Evolutionary conservation across 2,888 invertebrate species (phyloP).

Genomic region (Phanerotoma sp.): DNA sequence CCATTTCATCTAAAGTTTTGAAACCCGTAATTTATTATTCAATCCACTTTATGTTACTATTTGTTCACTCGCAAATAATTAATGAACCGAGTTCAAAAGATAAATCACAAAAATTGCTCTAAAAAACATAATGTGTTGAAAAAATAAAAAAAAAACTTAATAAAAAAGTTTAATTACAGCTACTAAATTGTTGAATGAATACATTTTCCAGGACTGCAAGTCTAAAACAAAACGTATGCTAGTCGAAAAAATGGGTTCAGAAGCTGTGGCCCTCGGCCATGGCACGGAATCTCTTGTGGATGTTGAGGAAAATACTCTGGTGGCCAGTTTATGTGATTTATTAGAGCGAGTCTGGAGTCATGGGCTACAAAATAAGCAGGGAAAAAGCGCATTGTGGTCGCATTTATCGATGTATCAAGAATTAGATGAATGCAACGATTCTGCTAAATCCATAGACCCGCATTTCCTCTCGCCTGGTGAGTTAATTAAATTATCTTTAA

Average conservation of each 20-base stretch:
- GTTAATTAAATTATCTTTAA: conserved; percentile 28
- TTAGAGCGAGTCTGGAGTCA: conserved; percentile 98
- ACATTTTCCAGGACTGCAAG: conserved; percentile 74
- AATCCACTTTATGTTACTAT: too few relatives aligned
- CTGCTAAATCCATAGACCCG: conserved; percentile 62
- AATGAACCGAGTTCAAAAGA: too few relatives aligned
- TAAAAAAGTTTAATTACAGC: too few relatives aligned
- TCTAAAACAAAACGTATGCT: conserved; percentile 97
- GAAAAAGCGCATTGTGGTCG: conserved; percentile 97
- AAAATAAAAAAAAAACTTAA: too few relatives aligned
- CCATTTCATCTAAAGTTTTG: conserved; percentile 8
- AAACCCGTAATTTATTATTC: neutral
- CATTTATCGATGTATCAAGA: conserved; percentile 90
- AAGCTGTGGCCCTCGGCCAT: conserved; percentile 92
- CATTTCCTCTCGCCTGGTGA: conserved; percentile 67
- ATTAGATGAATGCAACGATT: conserved; percentile 68
- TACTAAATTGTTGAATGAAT: too few relatives aligned
- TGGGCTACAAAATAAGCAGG: conserved; percentile 92
- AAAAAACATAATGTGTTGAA: too few relatives aligned
- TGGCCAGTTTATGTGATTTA: conserved; percentile 96
- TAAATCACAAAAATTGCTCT: too few relatives aligned
- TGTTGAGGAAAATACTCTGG: conserved; percentile 96
- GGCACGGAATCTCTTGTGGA: conserved; percentile 73
- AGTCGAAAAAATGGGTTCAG: conserved; percentile 97
- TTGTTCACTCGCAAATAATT: too few relatives aligned